Base-by-base conservation (phyloP, 2,113 vertebrate species). In the Galemys pyrenaicus region DNA sequence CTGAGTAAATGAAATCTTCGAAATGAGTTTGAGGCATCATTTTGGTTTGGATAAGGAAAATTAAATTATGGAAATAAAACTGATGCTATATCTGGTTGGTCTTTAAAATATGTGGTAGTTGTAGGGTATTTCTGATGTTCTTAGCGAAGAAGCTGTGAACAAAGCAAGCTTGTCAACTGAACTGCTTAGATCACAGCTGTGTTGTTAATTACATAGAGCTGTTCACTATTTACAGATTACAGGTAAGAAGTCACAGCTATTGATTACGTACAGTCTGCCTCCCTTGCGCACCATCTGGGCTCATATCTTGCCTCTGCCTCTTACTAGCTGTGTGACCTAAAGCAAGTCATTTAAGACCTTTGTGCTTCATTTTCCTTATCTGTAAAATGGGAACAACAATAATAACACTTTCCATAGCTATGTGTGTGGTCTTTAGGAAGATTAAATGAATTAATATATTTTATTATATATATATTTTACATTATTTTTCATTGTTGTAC, bases 21-120 rank as follows among this genome's bases (percentile, higher is more conserved):
- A 93, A 89, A 89, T 78, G 6, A 81, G 41, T 91, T 93, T 35
- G n/a, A 60, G 64, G 16, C 26, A 70, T 77, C 41, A 78, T 60
- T 86, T 74, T 81, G 67, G 82, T 86, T 41, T 58, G 65, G 54
- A 12, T 20, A 56, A 62, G 13, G 7, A 89, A 78, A 51, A 30
- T 46, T 60, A 75, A 79, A 9, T 56, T 64, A 32, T 20, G 6
- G 26, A 54, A 89, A 68, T 46, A 85, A 91, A 91, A 84, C 3
- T 75, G 46, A 79, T 54, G 13, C 26, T 77, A 6, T 28, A 56
- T 35, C 19, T 62, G 26, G 44, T 71, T 80, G 73, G 49, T 60
- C 11, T 1, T 12, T 79, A 28, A 87, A 93, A 51, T 94, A 62
- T 41, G 64, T 74, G 39, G 4, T 64, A 78, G 71, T 37, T 70